Base-by-base conservation (phyloP, 23 tunicate species). In the Diplosoma virens region DNA sequence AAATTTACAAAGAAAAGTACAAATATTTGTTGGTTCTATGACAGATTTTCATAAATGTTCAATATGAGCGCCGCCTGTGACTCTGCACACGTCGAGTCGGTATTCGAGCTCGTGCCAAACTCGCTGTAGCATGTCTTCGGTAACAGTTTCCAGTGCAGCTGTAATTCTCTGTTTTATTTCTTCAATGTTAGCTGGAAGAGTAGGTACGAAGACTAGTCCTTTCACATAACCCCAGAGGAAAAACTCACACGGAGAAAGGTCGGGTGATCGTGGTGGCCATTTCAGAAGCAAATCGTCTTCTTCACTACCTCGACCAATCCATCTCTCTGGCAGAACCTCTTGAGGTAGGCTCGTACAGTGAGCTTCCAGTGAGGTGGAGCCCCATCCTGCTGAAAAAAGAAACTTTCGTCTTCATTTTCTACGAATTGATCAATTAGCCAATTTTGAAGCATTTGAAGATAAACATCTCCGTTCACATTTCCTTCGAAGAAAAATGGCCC, bases 161-260 rank as follows among this genome's bases (percentile, higher is more conserved):
- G 74, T 35, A 23, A 67, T 34, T 67, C 74, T 67, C 52, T 67
- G 74, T 67, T 67, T 67, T 6, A 35, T 22, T 21, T 67, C 52
- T 35, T 35, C 52, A 17, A 35, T 18, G 26, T 34, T 67, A 17
- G 50, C 74, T 17, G 50, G 74, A 17, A 67, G 74, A 67, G 74
- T 23, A 26, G 74, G 22, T 35, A 67, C 74, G 26, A 17, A 67
- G 27, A 67, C 74, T 21, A 67, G 28, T 16, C 27, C 52, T 36
- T 67, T 67, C 74, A 67, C 52, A 67, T 67, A 67, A 34, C 74
- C 74, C 74, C 74, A 67, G 52, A 67, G 74, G 36, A 67, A 67
- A 67, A 67, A n/a, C n/a, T 34, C 50, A 34, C 74, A 36, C 26
- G 52, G 52, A 36, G 74, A 28, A 29, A 63, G 74, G 74, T 67